Evolutionary conservation across 2,113 vertebrate species (phyloP).

Genomic region (Xenotilapia leptura): DNA sequence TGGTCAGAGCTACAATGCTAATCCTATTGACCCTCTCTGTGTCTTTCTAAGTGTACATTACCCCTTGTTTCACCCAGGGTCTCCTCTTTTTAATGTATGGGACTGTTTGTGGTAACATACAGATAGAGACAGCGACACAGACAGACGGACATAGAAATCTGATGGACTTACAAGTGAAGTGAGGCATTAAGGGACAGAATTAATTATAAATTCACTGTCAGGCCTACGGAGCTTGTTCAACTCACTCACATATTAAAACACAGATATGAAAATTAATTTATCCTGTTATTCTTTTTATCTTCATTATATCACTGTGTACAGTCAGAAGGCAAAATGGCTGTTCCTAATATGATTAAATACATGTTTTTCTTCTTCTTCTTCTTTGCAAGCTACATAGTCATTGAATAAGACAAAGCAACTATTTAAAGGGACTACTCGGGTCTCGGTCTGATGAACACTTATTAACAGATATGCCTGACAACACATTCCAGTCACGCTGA

Average conservation of each 20-base stretch:
- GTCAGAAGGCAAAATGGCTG: neutral
- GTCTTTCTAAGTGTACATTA: slow-evolving; percentile 7
- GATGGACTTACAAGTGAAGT: neutral
- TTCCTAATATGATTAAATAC: neutral
- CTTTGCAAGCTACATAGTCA: neutral
- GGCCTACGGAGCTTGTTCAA: neutral
- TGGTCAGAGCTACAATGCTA: neutral
- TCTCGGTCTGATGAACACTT: neutral
- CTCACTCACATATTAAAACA: neutral
- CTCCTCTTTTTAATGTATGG: neutral
- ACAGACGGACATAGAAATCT: neutral
- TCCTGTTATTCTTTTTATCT: neutral
- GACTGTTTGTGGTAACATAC: neutral
- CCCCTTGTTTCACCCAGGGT: neutral
- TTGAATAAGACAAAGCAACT: neutral
- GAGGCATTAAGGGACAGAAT: neutral
- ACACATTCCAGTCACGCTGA: neutral
- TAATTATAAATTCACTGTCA: neutral
- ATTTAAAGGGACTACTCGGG: neutral
- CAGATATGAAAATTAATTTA: neutral
- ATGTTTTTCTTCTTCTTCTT: neutral
- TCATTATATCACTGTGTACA: neutral
- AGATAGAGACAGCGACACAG: neutral
- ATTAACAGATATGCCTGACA: neutral
- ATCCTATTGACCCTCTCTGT: neutral